Base-by-base conservation (phyloP, 1,140 invertebrate genomes). In the Agrilus planipennis region DNA sequence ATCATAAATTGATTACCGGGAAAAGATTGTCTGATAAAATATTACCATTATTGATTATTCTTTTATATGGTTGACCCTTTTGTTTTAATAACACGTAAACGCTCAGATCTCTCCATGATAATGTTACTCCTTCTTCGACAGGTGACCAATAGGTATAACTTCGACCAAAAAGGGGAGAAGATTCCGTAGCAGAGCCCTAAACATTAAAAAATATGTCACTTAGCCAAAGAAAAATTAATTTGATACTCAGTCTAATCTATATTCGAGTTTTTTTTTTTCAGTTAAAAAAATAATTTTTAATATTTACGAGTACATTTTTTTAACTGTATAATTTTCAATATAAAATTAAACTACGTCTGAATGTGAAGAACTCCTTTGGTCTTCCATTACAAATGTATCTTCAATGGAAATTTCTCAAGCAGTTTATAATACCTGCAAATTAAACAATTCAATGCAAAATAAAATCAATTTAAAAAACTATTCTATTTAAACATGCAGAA, bases 61-160 rank as follows among this genome's bases (percentile, higher is more conserved):
- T 67, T 57, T 81, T 84, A 45, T 76, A 69, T 0, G 51, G 19
- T 63, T 37, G 63, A 57, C 38, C 62, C 58, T 72, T 70, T 22
- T 67, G 64, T 42, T 62, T 65, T 37, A 71, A 69, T 47, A 77
- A 76, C 32, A 74, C 72, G 47, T 78, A 81, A 0, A 84, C 77
- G 22, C 71, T 76, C 0, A 85, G 57, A 54, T 85, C 77, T n/a
- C 72, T 65, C 81, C 81, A 85, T 1, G 79, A 79, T 19, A 85
- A 58, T 0, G 79, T 83, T 17, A 77, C 72, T 0, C 73, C 74
- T 38, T 73, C 66, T 58, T 73, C 50, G 37, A 57, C 50, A 41
- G 69, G 69, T 17, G 69, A 65, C 68, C 69, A 71, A 47, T 65
- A 61, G 31, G 54, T 65, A 41, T 69, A 69, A 52, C 59, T 63